Evolutionary conservation across 2,113 vertebrate species (phyloP).

Genomic region (Podarcis muralis): DNA sequence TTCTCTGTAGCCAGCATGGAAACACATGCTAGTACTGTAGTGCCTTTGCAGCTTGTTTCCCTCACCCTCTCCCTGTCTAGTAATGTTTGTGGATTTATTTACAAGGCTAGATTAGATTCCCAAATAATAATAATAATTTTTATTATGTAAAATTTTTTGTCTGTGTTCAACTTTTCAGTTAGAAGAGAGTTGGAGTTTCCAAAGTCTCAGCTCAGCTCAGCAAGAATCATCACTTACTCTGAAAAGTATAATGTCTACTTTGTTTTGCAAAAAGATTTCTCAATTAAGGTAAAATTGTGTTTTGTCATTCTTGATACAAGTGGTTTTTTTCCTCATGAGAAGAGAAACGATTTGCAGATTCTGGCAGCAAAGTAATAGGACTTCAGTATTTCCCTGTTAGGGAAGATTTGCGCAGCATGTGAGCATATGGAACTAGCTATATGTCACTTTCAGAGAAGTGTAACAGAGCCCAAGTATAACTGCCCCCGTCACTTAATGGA

Average conservation of each 20-base stretch:
- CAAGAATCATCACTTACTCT: neutral
- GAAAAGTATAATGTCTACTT: conserved; percentile 30
- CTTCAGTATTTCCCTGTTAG: neutral
- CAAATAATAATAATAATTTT: neutral
- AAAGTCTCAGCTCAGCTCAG: neutral
- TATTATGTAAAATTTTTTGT: neutral
- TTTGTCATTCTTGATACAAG: neutral
- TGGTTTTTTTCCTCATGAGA: neutral
- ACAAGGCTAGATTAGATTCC: neutral
- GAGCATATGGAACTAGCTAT: neutral
- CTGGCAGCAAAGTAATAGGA: neutral
- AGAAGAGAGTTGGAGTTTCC: conserved; percentile 24
- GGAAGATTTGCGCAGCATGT: neutral
- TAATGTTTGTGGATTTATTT: neutral
- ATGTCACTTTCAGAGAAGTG: neutral
- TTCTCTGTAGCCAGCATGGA: neutral
- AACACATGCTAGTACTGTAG: neutral
- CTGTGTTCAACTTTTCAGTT: neutral
- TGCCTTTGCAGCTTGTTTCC: neutral
- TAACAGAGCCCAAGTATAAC: neutral
- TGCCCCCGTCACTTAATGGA: too few species aligned
- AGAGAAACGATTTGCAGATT: neutral
- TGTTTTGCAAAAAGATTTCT: conserved; percentile 9
- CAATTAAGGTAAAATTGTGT: conserved; percentile 21
- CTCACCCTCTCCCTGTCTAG: too few species aligned